Conservation (phyloP, 2,888 invertebrate genomes). For the Pilophorus perplexus region DNA sequence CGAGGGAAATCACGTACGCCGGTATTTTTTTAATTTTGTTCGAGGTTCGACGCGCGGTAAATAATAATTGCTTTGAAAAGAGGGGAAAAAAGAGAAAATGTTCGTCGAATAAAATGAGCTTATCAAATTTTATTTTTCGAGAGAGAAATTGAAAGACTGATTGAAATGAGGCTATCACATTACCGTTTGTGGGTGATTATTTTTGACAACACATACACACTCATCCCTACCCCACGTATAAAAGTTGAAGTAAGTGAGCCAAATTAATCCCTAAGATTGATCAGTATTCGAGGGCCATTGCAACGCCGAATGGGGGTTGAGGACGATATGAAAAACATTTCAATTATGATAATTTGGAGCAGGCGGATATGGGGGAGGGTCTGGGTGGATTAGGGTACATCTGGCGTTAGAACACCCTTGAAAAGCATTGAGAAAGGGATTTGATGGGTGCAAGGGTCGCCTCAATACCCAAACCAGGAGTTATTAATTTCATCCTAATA, state of each 20-base stretch:
- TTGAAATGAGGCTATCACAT: slow-evolving; percentile 16
- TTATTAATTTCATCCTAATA: slow-evolving; percentile 35
- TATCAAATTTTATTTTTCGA: too few species aligned
- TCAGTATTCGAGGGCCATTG: slow-evolving; percentile 13
- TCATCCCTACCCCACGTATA: neutral
- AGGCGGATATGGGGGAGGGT: slow-evolving; percentile 10
- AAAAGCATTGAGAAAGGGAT: slow-evolving; percentile 15
- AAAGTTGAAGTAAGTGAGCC: slow-evolving; percentile 8
- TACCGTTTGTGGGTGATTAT: slow-evolving; percentile 19
- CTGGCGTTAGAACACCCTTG: slow-evolving; percentile 20
- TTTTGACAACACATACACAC: slow-evolving; percentile 7
- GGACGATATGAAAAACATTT: slow-evolving; percentile 42
- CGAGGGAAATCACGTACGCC: too few species aligned
- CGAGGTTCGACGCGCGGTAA: too few species aligned
- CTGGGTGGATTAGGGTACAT: slow-evolving; percentile 30
- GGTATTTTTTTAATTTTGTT: too few species aligned
- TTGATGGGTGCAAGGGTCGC: slow-evolving; percentile 1
- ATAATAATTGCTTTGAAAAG: too few species aligned
- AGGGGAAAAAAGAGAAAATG: too few species aligned
- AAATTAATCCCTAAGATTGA: slow-evolving; percentile 24
- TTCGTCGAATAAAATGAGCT: too few species aligned
- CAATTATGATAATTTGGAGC: slow-evolving; percentile 44
- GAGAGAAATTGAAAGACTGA: slow-evolving; percentile 5
- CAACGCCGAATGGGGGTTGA: neutral
- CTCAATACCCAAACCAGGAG: neutral